Conservation (phyloP, 2,113 vertebrate genomes). For the Callipepla squamata region DNA sequence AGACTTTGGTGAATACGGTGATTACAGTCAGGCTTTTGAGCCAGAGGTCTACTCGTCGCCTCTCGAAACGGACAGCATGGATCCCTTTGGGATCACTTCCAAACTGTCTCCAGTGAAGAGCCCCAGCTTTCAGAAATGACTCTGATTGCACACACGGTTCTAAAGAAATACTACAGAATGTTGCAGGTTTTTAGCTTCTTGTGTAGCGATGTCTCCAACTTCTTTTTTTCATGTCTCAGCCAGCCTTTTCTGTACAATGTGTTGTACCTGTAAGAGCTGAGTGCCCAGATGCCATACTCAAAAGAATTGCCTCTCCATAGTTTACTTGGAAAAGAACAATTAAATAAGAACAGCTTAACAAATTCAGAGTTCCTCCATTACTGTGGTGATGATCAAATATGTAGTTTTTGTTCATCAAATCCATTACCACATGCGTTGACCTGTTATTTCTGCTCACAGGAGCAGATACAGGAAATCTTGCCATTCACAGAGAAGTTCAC, state of each 20-base stretch:
- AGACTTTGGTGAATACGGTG: constrained; percentile 29
- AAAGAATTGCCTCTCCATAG: not conserved
- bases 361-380: not conserved
- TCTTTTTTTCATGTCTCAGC: not conserved
- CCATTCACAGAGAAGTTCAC: not conserved
- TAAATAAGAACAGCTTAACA: not conserved
- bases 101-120: constrained; percentile 82
- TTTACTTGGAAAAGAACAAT: not conserved
- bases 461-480: not conserved
- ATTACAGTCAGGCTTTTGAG: constrained; percentile 47
- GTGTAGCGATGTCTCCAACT: not conserved
- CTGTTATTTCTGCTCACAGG: not conserved
- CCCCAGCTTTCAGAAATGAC: constrained; percentile 90
- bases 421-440: not conserved
- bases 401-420: not conserved
- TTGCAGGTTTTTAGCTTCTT: constrained; percentile 13
- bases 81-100: constrained; percentile 84
- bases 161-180: not conserved
- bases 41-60: constrained; percentile 32
- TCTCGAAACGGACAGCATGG: constrained; percentile 83
- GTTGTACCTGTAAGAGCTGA: not conserved
- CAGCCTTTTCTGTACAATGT: not conserved
- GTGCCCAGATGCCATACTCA: not conserved
- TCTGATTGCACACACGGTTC: not conserved
- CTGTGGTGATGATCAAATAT: not conserved